Conservation (phyloP, 1,140 invertebrate species). For the Trichonephila inaurata region DNA sequence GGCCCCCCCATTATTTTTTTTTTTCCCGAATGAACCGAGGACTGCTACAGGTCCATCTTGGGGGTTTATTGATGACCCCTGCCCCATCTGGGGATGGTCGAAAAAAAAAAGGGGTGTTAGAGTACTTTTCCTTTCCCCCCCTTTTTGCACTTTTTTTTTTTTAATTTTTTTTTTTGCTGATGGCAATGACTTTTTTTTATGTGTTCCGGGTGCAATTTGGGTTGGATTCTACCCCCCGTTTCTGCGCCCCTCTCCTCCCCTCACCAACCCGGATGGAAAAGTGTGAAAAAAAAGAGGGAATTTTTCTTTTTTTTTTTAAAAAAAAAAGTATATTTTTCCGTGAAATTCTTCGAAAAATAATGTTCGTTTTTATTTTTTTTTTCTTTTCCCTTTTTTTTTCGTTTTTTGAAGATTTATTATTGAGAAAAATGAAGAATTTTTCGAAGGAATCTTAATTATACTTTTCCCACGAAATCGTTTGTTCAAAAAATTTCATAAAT, state of each 20-base stretch:
- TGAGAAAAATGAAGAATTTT: neutral
- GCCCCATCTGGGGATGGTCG: neutral
- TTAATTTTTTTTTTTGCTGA: neutral
- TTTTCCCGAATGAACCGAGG: too few species aligned
- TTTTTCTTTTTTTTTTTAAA: neutral
- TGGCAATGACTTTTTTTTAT: slow-evolving; percentile 25
- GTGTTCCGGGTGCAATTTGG: slow-evolving; percentile 48
- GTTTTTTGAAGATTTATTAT: neutral
- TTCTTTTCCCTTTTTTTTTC: neutral
- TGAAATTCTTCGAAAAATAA: slow-evolving; percentile 9
- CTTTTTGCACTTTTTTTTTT: slow-evolving; percentile 17
- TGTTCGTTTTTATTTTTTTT: neutral
- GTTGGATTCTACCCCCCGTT: neutral
- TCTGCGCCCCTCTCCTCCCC: neutral
- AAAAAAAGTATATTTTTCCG: neutral
- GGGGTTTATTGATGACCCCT: slow-evolving; percentile 37
- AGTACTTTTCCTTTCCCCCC: neutral
- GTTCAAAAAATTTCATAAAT: neutral
- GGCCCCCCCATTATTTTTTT: too few species aligned
- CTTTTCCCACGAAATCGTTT: neutral
- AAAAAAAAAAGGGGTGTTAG: neutral
- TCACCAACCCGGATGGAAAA: slow-evolving; percentile 36
- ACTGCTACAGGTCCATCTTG: neutral
- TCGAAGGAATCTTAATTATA: slow-evolving; percentile 18
- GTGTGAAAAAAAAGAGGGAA: neutral